A percentile compares a stretch with the other conserved stretches of the same genome.
These are phyloP conservation scores for Neolamprologus falcicula DNA, from an alignment of 2,113 vertebrate genomes.

Conservation along the genomic window DNA sequence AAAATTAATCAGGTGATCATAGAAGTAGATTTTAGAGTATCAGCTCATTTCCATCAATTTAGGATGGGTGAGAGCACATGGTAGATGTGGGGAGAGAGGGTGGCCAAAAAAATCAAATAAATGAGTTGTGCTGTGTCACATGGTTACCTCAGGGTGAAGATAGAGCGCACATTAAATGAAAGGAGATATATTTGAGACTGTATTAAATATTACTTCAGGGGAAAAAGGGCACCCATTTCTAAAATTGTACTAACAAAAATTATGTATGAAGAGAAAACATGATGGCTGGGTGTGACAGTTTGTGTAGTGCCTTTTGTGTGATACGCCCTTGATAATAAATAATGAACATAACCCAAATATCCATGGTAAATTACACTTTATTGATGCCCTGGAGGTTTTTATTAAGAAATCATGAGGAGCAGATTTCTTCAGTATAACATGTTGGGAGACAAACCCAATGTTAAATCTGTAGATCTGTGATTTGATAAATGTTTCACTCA, in stretches of 20 bases:
- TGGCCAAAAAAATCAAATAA: neutral
- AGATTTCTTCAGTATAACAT: neutral
- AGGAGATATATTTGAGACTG: neutral
- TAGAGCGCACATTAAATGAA: neutral
- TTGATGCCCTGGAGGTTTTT: neutral
- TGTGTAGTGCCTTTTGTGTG: neutral
- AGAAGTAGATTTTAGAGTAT: conserved; percentile 9
- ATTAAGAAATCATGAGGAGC: neutral
- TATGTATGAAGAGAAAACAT: neutral
- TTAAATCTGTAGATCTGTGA: neutral
- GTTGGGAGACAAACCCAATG: neutral
- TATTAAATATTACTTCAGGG: conserved; percentile 9
- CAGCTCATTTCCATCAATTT: conserved; percentile 32
- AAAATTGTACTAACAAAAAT: neutral
- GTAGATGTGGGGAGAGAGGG: neutral
- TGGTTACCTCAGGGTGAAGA: neutral
- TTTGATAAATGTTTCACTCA: neutral
- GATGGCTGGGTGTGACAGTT: neutral
- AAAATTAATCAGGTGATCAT: conserved; percentile 38
- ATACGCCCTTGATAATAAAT: neutral
- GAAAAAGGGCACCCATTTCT: neutral
- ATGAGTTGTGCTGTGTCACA: neutral
- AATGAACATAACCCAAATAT: neutral
- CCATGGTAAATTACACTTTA: neutral
- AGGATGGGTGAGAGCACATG: conserved; percentile 11